phyloP scores from a whole-genome alignment of 2,113 vertebrate genomes.

The Phylloscopus whistleri region DNA sequence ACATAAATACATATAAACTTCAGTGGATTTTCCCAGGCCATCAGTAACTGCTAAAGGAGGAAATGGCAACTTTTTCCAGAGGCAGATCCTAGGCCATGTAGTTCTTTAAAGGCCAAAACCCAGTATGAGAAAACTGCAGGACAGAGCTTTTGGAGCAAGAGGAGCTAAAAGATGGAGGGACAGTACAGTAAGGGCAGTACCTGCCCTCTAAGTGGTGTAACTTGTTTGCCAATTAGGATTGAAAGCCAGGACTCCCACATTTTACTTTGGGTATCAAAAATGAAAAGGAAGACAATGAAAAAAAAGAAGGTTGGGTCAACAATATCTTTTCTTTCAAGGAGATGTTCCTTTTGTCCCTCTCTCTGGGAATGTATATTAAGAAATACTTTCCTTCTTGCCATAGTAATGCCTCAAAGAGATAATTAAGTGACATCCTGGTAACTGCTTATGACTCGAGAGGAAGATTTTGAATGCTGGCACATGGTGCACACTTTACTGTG shows the following conservation, averaged over 20 bases:
- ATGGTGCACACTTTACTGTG: background rate
- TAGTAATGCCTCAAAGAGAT: background rate
- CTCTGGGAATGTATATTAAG: background rate
- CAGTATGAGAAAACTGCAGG: background rate
- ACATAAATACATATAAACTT: background rate
- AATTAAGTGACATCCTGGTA: constrained; percentile 52
- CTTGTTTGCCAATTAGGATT: background rate
- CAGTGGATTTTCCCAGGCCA: background rate
- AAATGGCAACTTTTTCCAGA: background rate
- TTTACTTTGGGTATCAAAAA: background rate
- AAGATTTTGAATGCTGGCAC: constrained; percentile 19
- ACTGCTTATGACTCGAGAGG: background rate
- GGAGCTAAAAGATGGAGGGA: background rate
- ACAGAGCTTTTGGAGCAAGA: background rate
- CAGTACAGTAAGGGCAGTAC: background rate
- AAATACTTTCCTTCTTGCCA: background rate
- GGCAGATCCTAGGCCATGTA: background rate
- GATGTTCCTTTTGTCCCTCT: background rate
- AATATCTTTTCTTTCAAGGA: background rate
- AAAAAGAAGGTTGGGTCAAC: background rate
- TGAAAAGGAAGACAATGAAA: background rate
- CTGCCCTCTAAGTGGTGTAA: background rate
- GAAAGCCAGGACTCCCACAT: background rate
- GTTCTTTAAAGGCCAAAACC: background rate
- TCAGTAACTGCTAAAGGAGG: background rate